These are phyloP conservation scores for Ecliptopera silaceata DNA, from an alignment of 2,888 invertebrate species.

Conservation along the genomic window DNA sequence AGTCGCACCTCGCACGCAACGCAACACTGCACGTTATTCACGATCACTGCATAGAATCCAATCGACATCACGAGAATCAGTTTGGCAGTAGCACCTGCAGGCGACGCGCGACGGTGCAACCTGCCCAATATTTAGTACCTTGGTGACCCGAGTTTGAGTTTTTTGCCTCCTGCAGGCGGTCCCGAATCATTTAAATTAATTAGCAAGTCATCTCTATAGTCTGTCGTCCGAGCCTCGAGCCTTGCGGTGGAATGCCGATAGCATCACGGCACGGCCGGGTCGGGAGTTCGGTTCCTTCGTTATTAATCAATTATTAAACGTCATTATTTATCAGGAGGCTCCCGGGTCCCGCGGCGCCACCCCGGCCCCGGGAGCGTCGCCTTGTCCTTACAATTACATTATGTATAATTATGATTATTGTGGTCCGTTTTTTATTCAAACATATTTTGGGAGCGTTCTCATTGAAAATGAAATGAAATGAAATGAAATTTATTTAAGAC, in stretches of 20 bases:
- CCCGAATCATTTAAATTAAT: conserved; percentile 71
- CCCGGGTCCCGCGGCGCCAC: conserved; percentile 46
- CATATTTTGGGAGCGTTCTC: too few relatives aligned
- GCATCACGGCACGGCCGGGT: conserved; percentile 38
- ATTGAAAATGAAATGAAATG: too few relatives aligned
- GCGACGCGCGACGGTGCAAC: conserved; percentile 14
- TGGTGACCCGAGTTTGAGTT: conserved; percentile 38
- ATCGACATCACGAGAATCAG: background rate
- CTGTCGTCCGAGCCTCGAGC: conserved; percentile 2
- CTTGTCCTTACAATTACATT: background rate
- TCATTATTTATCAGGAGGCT: conserved; percentile 64
- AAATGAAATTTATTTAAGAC: too few relatives aligned
- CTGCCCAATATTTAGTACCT: conserved; percentile 27
- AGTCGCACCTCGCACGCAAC: too few relatives aligned
- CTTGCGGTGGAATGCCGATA: conserved; percentile 40
- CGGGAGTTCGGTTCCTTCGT: conserved; percentile 39
- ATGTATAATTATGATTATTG: too few relatives aligned
- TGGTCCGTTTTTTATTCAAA: too few relatives aligned
- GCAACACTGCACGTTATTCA: too few relatives aligned
- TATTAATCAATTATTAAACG: conserved; percentile 77
- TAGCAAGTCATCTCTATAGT: conserved; percentile 61
- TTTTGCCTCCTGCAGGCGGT: conserved; percentile 42
- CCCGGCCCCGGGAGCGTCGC: conserved; percentile 10
- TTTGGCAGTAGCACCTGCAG: conserved; percentile 13
- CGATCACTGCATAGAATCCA: too few relatives aligned